Base-by-base conservation (phyloP, 2,888 invertebrate species). In the Agrotis ipsilon region DNA sequence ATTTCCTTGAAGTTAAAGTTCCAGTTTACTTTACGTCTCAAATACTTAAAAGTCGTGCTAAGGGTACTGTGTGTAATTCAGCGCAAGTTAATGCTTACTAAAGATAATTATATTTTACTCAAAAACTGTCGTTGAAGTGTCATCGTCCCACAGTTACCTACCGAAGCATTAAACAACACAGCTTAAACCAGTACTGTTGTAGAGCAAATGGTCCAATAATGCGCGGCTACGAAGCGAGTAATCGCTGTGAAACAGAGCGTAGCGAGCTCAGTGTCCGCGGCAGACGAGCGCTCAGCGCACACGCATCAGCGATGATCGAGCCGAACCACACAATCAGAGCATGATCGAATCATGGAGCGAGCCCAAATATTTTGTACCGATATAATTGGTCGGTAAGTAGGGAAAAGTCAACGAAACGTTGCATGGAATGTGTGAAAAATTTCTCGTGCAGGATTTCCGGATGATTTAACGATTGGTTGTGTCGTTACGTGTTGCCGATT, bases 171-270 rank as follows among this genome's bases (percentile, higher is more conserved):
- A 72, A 79, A 45, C 21, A 79, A 43, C 16, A 68, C 14, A 55
- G 46, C 21, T 45, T 32, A 19, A 5, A 58, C 18, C 14, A 4
- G 21, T 24, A 21, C 27, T 19, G 61, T 70, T n/a, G 46, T 58
- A 62, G 24, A 72, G 45, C 59, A 61, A 68, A 68, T 71, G 55
- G 72, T 57, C 57, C 52, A 55, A 75, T 81, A 75, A 79, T 71
- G 54, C 64, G 69, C 61, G 54, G 59, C 58, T 55, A 67, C 68
- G 51, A 57, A 75, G 75, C 75, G 66, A 65, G 54, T 81, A 85
- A 86, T 84, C 66, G 72, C 18, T 49, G 77, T 61, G 59, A 86
- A 86, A 75, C 82, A 87, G 87, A 86, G 80, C 87, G 76, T 51
- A 39, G 55, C 71, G 77, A 61, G 65, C 73, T 79, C 69, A 77